Evolutionary conservation across 2,888 invertebrate genomes (phyloP), one percentile per base, ranked within the genome.

Genomic region (Dendrolimus pini): DNA sequence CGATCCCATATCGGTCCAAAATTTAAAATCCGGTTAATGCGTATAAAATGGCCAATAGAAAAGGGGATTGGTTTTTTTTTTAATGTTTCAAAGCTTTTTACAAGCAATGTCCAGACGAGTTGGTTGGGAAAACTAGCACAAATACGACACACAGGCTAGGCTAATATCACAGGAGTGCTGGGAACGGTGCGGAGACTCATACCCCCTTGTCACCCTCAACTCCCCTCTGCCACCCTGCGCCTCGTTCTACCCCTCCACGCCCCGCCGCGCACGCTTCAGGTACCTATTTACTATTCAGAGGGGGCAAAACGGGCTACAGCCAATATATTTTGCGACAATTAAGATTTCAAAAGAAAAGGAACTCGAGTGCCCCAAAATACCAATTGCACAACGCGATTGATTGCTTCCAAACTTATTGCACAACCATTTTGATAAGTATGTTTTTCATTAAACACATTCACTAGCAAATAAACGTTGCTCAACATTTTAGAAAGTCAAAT

Each of bases 161-260:
- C 89, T 90, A 90, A 90, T 90, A 90, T 90, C 89, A 90, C 89
- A 90, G 89, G 83, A 86, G 88, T 88, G 83, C 89, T 84, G 89
- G 88, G 89, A 89, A 88, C 88, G 85, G 86, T 76, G 82, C 85
- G 76, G 75, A 77, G 74, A 74, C 75, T 69, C 71, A 67, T 69
- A 68, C 66, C 67, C 62, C 64, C 58, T 41, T 41, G 53, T 12
- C 47, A 65, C 67, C 62, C 64, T 59, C 47, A 54, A 47, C 47
- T 47, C 47, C 47, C 47, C 47, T 12, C 9, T 10, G 47, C 12
- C 65, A 62, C 69, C 71, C 61, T 68, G 64, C 59, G 62, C 62
- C 62, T 58, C 64, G 65, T 61, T 62, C 66, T 60, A 61, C 65
- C 61, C 62, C 59, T 61, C 63, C 60, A 63, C 56, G 61, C 60